A percentile compares a stretch with the other conserved stretches of the same genome.
phyloP scores from a whole-genome alignment of 2,113 vertebrate species.

The Perognathus longimembris region DNA sequence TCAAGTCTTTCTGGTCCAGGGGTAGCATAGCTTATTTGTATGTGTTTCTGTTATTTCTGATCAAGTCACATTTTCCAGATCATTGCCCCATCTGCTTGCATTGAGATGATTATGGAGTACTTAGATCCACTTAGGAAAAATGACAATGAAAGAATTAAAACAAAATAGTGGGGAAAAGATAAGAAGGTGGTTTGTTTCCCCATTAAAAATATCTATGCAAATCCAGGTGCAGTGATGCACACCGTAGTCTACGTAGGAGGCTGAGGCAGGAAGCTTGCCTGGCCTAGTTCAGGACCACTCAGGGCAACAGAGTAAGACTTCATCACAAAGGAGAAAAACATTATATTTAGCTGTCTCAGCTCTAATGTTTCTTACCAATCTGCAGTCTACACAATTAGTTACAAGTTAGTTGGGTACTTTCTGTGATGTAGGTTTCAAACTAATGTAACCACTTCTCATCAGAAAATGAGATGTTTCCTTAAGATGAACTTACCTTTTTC shows the following conservation, averaged over 20 bases:
- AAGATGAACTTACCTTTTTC: neutral
- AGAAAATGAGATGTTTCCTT: neutral
- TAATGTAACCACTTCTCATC: neutral
- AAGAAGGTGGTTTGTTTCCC: neutral
- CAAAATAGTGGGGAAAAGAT: slow-evolving; percentile 17
- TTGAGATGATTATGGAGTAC: neutral
- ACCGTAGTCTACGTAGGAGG: too few relatives aligned
- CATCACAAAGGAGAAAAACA: neutral
- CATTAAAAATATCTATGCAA: neutral
- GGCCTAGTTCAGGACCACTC: too few relatives aligned
- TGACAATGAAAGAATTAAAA: neutral
- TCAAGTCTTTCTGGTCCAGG: neutral
- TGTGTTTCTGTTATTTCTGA: neutral
- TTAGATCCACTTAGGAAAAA: neutral
- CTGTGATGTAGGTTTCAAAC: neutral
- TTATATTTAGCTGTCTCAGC: neutral
- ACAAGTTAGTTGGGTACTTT: neutral
- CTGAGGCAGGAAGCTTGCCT: too few relatives aligned
- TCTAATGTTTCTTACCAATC: neutral
- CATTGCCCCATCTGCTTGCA: neutral
- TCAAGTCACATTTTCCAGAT: neutral
- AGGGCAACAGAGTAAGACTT: too few relatives aligned
- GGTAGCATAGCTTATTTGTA: neutral
- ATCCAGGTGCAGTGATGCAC: too few relatives aligned
- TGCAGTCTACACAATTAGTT: neutral